phyloP scores from a whole-genome alignment of 2,113 vertebrate genomes.

The Geococcyx californianus region DNA sequence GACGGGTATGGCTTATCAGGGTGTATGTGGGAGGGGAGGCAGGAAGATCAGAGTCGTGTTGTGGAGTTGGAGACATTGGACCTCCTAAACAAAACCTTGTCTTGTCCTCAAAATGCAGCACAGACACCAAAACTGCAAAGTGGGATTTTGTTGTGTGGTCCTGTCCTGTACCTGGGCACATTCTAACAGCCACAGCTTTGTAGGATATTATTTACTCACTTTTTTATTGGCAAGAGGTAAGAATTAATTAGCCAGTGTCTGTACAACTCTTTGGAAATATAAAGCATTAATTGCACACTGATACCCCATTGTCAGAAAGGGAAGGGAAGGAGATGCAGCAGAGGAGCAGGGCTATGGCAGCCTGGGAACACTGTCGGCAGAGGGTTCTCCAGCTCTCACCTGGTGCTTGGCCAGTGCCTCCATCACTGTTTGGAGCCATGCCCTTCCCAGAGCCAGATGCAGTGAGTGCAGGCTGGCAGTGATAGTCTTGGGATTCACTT shows the following conservation, averaged over 20 bases:
- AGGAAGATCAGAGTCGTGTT: background rate
- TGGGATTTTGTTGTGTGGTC: background rate
- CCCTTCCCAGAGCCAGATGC: accelerated
- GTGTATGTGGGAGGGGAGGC: background rate
- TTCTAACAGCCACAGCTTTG: background rate
- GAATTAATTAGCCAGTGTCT: background rate
- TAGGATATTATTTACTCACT: background rate
- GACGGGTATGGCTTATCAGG: background rate
- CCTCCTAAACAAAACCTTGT: background rate
- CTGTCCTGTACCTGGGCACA: accelerated
- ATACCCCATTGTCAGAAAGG: background rate
- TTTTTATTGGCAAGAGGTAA: background rate
- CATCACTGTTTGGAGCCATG: accelerated
- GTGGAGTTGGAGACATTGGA: background rate
- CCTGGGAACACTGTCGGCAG: background rate
- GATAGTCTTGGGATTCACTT: accelerated
- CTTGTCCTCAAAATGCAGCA: background rate
- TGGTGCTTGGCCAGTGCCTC: background rate
- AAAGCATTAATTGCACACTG: background rate
- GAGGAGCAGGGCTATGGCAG: background rate
- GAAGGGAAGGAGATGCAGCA: background rate
- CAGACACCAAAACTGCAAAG: background rate
- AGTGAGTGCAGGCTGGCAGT: background rate
- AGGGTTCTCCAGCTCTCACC: background rate
- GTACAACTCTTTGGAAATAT: background rate